phyloP scores from a whole-genome alignment of 2,113 vertebrate genomes.

The Anser brachyrhynchus region DNA sequence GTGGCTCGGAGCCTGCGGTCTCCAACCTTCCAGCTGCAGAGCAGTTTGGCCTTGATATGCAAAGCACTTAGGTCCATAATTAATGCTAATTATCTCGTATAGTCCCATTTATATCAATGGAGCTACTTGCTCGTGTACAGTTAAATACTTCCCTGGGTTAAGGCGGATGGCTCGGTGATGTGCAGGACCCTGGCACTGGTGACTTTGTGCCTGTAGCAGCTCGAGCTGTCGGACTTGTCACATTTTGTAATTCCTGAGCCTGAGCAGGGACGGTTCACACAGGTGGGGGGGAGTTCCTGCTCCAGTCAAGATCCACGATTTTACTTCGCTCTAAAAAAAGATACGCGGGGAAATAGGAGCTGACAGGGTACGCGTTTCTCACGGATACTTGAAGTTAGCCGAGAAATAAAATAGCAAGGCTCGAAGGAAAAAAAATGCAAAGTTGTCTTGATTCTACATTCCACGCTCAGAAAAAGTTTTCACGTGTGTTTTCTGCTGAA shows the following conservation, averaged over 20 bases:
- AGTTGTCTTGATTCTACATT: background rate
- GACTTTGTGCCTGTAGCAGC: background rate
- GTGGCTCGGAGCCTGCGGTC: background rate
- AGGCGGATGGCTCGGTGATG: background rate
- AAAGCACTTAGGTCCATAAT: background rate
- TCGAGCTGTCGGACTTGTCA: background rate
- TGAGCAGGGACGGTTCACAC: background rate
- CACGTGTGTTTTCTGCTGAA: background rate
- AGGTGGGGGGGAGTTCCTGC: background rate
- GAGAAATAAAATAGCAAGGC: background rate
- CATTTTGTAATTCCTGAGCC: background rate
- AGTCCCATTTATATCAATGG: background rate
- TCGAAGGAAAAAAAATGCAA: background rate
- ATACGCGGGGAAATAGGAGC: background rate
- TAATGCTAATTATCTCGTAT: background rate
- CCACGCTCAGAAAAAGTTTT: background rate
- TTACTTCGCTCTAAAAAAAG: background rate
- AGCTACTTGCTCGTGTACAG: background rate
- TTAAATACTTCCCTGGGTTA: background rate
- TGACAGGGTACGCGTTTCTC: background rate
- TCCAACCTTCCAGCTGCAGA: background rate
- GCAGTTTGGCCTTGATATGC: constrained; percentile 6
- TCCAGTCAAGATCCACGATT: background rate
- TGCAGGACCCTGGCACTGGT: background rate
- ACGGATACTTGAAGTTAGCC: background rate